A percentile compares a stretch with the other conserved stretches of the same genome.
phyloP scores from a whole-genome alignment of 64 coral and sea anemone species.

The Trachythela sp. region DNA sequence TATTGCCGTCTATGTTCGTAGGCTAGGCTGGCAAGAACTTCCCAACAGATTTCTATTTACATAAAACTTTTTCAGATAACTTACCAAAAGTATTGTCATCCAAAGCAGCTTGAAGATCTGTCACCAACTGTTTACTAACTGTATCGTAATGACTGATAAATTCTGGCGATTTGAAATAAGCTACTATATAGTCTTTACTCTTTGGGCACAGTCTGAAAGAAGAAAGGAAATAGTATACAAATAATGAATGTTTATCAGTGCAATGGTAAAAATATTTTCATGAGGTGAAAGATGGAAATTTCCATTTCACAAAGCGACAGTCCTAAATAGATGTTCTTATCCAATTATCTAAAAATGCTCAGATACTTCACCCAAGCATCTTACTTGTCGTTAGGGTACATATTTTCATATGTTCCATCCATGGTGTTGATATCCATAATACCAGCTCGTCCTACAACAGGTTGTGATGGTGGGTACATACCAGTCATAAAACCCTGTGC shows the following conservation, averaged over 20 bases:
- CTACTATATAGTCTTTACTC: slow-evolving; percentile 35
- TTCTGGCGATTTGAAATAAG: slow-evolving; percentile 13
- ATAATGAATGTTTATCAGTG: no score
- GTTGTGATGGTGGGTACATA: slow-evolving; percentile 34
- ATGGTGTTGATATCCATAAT: slow-evolving; percentile 61
- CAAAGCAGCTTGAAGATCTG: slow-evolving; percentile 30
- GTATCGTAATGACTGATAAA: slow-evolving; percentile 43
- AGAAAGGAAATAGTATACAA: no score
- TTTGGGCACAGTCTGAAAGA: slow-evolving; percentile 38
- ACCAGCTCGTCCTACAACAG: slow-evolving; percentile 39
- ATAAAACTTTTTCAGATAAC: no score
- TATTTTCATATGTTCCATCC: background rate
- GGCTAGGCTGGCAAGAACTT: no score
- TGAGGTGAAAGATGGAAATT: no score
- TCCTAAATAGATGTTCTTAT: background rate
- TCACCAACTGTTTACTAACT: slow-evolving; percentile 30
- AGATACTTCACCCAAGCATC: background rate
- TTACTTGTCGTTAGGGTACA: background rate
- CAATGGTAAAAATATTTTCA: background rate
- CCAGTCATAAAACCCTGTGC: slow-evolving; percentile 40
- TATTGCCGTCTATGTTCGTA: no score
- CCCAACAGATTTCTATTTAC: no score
- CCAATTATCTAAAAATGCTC: no score
- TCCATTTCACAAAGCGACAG: no score
- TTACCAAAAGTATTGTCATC: background rate